These are phyloP conservation scores for Cynocephalus volans DNA, from an alignment of 2,113 vertebrate species.

Conservation along the genomic window DNA sequence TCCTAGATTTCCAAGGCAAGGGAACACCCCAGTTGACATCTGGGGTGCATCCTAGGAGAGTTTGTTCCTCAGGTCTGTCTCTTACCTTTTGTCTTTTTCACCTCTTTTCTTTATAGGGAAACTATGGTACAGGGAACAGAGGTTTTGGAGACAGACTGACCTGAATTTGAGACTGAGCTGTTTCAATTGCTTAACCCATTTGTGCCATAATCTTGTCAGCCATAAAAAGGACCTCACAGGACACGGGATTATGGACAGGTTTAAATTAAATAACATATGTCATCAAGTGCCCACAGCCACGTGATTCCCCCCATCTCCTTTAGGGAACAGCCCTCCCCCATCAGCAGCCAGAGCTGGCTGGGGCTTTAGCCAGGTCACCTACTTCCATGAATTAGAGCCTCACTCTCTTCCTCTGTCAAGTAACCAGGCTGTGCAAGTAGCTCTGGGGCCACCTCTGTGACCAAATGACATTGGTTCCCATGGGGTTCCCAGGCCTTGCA, in stretches of 20 bases:
- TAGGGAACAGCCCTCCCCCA: too few relatives aligned
- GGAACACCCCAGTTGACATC: neutral
- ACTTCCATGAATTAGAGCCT: too few relatives aligned
- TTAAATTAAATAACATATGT: neutral
- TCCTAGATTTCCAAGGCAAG: neutral
- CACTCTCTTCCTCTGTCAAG: too few relatives aligned
- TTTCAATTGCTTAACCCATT: neutral
- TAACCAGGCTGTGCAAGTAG: too few relatives aligned
- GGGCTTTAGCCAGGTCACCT: too few relatives aligned
- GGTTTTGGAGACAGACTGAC: neutral
- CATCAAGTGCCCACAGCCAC: too few relatives aligned
- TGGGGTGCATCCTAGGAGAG: rapidly evolving
- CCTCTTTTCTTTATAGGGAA: neutral
- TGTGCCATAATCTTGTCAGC: neutral
- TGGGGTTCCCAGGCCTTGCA: too few relatives aligned
- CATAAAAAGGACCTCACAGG: neutral
- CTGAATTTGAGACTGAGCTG: neutral
- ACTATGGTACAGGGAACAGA: neutral
- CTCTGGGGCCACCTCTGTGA: too few relatives aligned
- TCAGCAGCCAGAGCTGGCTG: too few relatives aligned
- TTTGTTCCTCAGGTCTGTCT: neutral
- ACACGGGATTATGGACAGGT: neutral
- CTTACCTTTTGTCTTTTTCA: neutral
- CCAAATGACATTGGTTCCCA: too few relatives aligned
- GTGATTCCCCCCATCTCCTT: too few relatives aligned